Percentiles rank a stretch among this genome's conserved stretches.
Evolutionary conservation across 2,888 invertebrate genomes (phyloP).

Genomic region (Synanthedon andrenaeformis): DNA sequence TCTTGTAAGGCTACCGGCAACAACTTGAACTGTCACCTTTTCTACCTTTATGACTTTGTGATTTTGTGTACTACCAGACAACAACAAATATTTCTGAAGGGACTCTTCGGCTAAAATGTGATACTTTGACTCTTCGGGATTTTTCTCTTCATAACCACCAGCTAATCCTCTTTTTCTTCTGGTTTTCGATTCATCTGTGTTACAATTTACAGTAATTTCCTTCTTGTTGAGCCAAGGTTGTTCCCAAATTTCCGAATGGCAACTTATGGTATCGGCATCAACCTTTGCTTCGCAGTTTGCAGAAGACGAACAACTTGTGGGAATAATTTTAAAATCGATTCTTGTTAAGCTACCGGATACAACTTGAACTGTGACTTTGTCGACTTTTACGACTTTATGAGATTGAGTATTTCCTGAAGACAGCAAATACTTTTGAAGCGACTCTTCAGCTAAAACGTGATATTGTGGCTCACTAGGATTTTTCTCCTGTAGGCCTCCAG

Average conservation of each 20-base stretch:
- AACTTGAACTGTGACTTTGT: constrained; percentile 42
- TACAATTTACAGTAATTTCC: constrained; percentile 22
- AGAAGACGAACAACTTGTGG: constrained; percentile 37
- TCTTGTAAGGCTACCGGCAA: constrained; percentile 52
- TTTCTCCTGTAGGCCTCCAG: constrained; percentile 5
- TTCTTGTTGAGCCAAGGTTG: constrained; percentile 64
- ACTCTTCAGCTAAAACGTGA: constrained; percentile 20
- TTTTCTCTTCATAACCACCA: constrained; percentile 5
- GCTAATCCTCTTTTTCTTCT: constrained; percentile 6
- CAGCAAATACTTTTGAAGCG: constrained; percentile 17
- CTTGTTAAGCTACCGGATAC: constrained; percentile 60
- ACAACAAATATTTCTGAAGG: constrained; percentile 14
- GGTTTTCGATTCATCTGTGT: not conserved
- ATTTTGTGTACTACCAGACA: constrained; percentile 4
- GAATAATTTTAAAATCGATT: constrained; percentile 64
- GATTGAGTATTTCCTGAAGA: constrained; percentile 14
- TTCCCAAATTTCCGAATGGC: constrained; percentile 67
- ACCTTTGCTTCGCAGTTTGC: not conserved
- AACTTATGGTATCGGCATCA: constrained; percentile 14
- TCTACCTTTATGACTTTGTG: constrained; percentile 16
- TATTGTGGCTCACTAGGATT: constrained; percentile 18
- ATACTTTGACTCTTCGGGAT: constrained; percentile 17
- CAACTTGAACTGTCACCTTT: constrained; percentile 28
- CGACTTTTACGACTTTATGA: constrained; percentile 29
- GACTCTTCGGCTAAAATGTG: constrained; percentile 17